These are phyloP conservation scores for Lochmaea capreae DNA, from an alignment of 2,888 invertebrate species.

Conservation along the genomic window DNA sequence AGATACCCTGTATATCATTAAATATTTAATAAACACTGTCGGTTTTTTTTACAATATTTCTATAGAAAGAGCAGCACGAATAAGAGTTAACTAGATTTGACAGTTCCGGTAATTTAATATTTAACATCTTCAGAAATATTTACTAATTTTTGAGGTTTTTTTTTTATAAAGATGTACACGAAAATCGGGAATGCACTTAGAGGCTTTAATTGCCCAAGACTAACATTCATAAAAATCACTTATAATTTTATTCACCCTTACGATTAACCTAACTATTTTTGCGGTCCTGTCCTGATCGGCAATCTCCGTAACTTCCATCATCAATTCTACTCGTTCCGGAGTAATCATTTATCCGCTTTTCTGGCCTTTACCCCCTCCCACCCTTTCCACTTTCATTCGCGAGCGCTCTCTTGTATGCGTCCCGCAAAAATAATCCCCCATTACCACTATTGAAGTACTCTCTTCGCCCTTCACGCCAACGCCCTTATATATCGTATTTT, in stretches of 20 bases:
- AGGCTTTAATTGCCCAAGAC: no score
- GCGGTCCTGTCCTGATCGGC: slow-evolving; percentile 23
- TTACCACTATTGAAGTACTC: slow-evolving; percentile 54
- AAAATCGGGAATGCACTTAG: no score
- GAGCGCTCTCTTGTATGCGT: slow-evolving; percentile 48
- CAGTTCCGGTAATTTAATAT: no score
- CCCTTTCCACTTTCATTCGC: slow-evolving; percentile 24
- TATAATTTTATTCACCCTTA: not conserved
- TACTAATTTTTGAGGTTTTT: no score
- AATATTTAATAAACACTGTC: no score
- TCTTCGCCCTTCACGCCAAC: slow-evolving; percentile 29
- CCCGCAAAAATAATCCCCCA: slow-evolving; percentile 57
- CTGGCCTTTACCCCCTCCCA: slow-evolving; percentile 30
- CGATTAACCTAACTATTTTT: not conserved
- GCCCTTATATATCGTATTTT: slow-evolving; percentile 10
- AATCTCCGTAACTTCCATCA: slow-evolving; percentile 47
- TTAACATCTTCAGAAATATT: no score
- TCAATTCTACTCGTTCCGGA: slow-evolving; percentile 56
- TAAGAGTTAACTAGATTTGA: no score
- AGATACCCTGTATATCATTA: no score
- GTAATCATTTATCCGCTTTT: slow-evolving; percentile 55
- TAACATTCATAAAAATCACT: no score
- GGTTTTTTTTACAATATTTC: no score
- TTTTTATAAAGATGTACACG: no score
- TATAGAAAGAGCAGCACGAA: no score